phyloP scores from a whole-genome alignment of 2,797 vertebrate species.

The Denticeps clupeoides region DNA sequence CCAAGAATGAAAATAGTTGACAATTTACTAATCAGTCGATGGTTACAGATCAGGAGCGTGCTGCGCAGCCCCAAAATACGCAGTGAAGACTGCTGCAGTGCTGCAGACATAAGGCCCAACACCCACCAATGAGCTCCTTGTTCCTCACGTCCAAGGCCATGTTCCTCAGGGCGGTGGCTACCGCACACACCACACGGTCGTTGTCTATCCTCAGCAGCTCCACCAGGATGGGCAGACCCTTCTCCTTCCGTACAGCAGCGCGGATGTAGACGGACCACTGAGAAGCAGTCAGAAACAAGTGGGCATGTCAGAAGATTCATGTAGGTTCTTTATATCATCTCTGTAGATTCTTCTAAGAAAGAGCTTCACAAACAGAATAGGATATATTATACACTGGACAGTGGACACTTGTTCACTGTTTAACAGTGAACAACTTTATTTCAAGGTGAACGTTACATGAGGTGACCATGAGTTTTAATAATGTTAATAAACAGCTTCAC shows the following conservation, averaged over 20 bases:
- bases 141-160: slow-evolving; percentile 98
- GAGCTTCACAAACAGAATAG: no score
- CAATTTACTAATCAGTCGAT: no score
- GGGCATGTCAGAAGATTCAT: no score
- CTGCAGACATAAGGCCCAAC: background rate
- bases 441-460: no score
- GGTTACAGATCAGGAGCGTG: background rate
- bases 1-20: no score
- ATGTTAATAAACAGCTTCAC: no score
- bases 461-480: no score
- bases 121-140: slow-evolving; percentile 93
- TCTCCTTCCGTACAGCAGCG: slow-evolving; percentile 93
- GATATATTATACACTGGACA: no score
- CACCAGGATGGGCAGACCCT: slow-evolving; percentile 92
- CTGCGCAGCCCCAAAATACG: background rate
- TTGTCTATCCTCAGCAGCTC: slow-evolving; percentile 96
- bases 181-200: slow-evolving; percentile 92
- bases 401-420: no score
- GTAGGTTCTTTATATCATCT: no score
- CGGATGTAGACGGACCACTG: slow-evolving; percentile 98
- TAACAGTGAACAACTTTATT: no score
- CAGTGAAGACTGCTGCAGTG: background rate
- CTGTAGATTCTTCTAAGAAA: no score
- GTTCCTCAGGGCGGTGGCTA: slow-evolving; percentile 92
- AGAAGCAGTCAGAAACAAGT: background rate